Conservation (phyloP, 2,888 invertebrate genomes). For the Epistrophella euchroma region DNA sequence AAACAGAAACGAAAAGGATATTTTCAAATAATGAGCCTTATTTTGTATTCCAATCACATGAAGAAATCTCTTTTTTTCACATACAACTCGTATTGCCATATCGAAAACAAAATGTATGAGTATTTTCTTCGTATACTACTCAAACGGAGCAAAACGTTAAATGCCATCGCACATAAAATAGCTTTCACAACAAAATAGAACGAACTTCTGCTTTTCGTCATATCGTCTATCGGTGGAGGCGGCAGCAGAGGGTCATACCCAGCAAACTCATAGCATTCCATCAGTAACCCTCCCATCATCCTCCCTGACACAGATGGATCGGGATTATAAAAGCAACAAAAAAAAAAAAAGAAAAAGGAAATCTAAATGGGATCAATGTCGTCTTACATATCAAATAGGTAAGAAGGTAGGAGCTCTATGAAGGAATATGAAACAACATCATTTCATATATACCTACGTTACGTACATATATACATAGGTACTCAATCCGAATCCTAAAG, state of each 20-base stretch:
- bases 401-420: slow-evolving; percentile 47
- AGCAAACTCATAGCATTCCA: slow-evolving; percentile 27
- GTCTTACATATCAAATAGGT: slow-evolving; percentile 76
- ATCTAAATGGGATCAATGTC: slow-evolving; percentile 76
- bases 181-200: slow-evolving; percentile 73
- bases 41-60: slow-evolving; percentile 76
- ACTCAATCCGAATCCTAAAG: slow-evolving; percentile 62
- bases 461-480: neutral
- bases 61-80: slow-evolving; percentile 72
- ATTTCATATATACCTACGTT: neutral
- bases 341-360: slow-evolving; percentile 32
- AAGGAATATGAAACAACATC: slow-evolving; percentile 27
- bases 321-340: slow-evolving; percentile 63
- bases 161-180: slow-evolving; percentile 74
- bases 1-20: slow-evolving; percentile 56
- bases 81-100: slow-evolving; percentile 53
- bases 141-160: slow-evolving; percentile 75
- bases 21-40: slow-evolving; percentile 76
- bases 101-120: slow-evolving; percentile 49
- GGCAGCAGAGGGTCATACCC: neutral
- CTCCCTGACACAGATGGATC: slow-evolving; percentile 55
- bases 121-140: slow-evolving; percentile 34
- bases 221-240: slow-evolving; percentile 1
- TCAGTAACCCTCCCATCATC: slow-evolving; percentile 30
- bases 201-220: slow-evolving; percentile 59